A percentile compares a stretch with the other conserved stretches of the same genome.
Conservation (phyloP, 2,113 vertebrate species). For the Oreochromis spilurus region DNA sequence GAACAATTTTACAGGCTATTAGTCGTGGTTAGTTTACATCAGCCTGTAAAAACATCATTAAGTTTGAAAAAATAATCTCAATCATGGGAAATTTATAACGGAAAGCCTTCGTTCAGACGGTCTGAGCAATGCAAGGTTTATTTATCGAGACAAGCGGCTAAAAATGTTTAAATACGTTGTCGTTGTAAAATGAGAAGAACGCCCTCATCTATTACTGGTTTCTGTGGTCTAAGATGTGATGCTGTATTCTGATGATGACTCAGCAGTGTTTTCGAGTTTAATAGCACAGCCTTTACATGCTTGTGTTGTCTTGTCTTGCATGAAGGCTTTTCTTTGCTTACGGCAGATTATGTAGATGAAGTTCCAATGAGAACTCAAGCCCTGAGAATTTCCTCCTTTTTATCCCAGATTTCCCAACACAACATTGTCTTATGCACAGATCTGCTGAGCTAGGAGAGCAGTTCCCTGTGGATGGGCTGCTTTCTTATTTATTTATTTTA, state of each 20-base stretch:
- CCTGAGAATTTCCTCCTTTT: conserved; percentile 35
- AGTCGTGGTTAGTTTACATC: not conserved
- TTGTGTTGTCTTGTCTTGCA: conserved; percentile 38
- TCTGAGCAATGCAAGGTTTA: not conserved
- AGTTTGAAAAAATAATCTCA: not conserved
- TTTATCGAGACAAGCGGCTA: not conserved
- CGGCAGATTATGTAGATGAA: conserved; percentile 40
- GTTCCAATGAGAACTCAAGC: conserved; percentile 20
- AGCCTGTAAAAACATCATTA: not conserved
- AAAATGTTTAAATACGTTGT: not conserved
- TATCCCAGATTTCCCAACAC: conserved; percentile 7
- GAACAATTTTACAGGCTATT: not conserved
- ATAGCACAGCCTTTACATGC: not conserved
- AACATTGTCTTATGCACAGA: not conserved
- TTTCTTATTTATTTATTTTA: not conserved
- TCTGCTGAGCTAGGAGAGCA: conserved; percentile 1
- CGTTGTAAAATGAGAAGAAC: not conserved
- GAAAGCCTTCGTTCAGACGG: not conserved
- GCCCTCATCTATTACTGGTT: not conserved
- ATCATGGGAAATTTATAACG: not conserved
- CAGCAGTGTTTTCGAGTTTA: conserved; percentile 14
- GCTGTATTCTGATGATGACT: conserved; percentile 18
- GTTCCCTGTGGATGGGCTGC: not conserved
- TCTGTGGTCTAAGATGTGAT: not conserved
- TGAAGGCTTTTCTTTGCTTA: conserved; percentile 22